Base-by-base conservation (phyloP, 2,797 vertebrate genomes). In the Fringilla coelebs region DNA sequence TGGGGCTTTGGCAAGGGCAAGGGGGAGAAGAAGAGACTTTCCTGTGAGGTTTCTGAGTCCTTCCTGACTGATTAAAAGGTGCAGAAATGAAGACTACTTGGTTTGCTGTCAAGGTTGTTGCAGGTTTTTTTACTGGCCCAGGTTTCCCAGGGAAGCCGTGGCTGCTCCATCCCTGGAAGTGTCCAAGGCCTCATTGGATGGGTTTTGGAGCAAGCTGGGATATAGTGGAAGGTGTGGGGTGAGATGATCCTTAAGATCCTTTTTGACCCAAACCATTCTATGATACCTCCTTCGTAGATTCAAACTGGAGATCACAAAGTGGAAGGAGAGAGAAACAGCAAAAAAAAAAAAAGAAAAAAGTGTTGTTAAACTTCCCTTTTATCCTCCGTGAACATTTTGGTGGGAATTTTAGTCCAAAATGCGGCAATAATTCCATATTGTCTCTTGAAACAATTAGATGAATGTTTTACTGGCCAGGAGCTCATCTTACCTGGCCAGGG, bases 251-350 rank as follows among this genome's bases (percentile, higher is more conserved):
- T 72, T 6, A 14, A 63, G 14, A 2, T 52, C 13, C 2, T 45
- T 65, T 52, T 26, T 28, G 10, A 17, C 51, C 11, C 21, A 26
- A n/a, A 71, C 3, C 29, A 3, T 52, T 51, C 72, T 13, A 0
- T 31, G 43, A 7, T 11, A 12, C 4, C 48, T 25, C 12, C 22
- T 43, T 2, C 34, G 9, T 15, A 58, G n/a, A 29, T 31, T 18
- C 0, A 2, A 54, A n/a, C 2, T 34, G 46, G 26, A 73, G 48
- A 25, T 43, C 11, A 10, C 6, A 26, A 85, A 22, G 2, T 12
- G 2, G 10, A 29, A 58, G 14, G 13, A 17, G 6, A 13, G 7
- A 3, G 9, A 36, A 24, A 11, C 0, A 1, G 9, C 0, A 4
- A 21, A 17, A 43, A 5, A n/a, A 11, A 18, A 7, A 18, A n/a